phyloP scores from a whole-genome alignment of 1,140 invertebrate species.

The Sitobion miscanthi region DNA sequence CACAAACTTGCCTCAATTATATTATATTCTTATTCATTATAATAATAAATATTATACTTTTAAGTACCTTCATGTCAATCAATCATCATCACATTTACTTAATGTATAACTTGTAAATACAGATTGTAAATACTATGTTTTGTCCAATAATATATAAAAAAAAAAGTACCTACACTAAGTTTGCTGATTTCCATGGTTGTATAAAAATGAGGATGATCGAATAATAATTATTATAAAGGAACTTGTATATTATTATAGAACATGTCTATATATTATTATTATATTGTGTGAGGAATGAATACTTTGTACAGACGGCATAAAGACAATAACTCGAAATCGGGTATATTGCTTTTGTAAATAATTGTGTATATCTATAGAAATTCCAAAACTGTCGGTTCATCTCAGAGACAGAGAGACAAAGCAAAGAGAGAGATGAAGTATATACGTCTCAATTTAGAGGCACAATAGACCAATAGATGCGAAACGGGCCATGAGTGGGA shows the following conservation, averaged over 20 bases:
- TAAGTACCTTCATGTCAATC: neutral
- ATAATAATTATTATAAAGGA: neutral
- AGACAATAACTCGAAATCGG: conserved; percentile 28
- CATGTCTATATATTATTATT: neutral
- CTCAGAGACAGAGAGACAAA: neutral
- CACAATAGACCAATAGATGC: neutral
- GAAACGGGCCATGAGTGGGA: neutral
- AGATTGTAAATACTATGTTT: too few species aligned
- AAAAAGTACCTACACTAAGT: neutral
- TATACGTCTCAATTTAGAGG: conserved; percentile 25
- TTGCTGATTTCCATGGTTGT: neutral
- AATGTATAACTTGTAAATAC: too few species aligned
- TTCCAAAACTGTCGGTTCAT: conserved; percentile 27
- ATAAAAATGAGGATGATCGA: neutral
- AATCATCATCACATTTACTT: too few species aligned
- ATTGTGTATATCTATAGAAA: neutral
- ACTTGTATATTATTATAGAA: neutral
- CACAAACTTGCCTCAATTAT: too few species aligned
- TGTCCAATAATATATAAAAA: too few species aligned
- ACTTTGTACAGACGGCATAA: neutral
- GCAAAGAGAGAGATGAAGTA: neutral
- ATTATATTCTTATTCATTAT: too few species aligned
- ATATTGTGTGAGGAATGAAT: neutral
- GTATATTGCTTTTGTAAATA: conserved; percentile 35
- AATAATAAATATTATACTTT: neutral